Percentiles rank a stretch among this genome's conserved stretches.
Evolutionary conservation across 2,113 vertebrate species (phyloP).

Genomic region (Hymenochirus boettgeri): DNA sequence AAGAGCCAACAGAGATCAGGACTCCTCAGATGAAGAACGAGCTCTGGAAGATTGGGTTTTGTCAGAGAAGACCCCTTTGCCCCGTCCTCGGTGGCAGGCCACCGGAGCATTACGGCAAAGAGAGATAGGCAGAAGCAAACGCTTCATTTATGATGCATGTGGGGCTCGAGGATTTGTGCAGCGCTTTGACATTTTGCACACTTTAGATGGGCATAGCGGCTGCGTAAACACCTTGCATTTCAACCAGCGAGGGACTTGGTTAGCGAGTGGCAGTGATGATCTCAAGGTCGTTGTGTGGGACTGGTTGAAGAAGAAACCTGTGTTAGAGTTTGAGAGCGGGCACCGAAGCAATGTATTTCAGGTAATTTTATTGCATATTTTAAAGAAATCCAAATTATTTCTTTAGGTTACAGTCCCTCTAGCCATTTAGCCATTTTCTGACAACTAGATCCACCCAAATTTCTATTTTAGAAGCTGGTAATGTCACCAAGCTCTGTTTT

Average conservation of each 20-base stretch:
- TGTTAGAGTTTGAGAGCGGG: conserved; percentile 90
- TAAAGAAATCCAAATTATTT: not conserved
- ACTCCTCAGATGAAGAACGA: conserved; percentile 72
- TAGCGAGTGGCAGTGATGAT: conserved; percentile 93
- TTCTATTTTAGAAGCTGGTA: too few species aligned
- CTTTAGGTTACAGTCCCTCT: not conserved
- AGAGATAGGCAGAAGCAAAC: conserved; percentile 73
- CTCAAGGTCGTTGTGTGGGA: conserved; percentile 92
- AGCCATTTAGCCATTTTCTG: too few species aligned
- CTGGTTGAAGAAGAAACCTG: conserved; percentile 78
- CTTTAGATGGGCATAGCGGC: conserved; percentile 83
- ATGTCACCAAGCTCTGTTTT: too few species aligned
- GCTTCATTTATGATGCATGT: conserved; percentile 81
- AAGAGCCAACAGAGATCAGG: conserved; percentile 59
- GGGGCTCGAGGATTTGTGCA: conserved; percentile 86
- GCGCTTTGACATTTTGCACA: conserved; percentile 83
- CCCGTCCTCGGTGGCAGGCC: conserved; percentile 72
- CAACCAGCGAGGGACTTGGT: conserved; percentile 86
- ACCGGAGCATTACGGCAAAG: conserved; percentile 75
- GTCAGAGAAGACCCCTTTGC: conserved; percentile 75
- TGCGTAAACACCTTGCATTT: conserved; percentile 98
- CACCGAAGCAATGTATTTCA: conserved; percentile 98
- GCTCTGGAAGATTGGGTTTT: conserved; percentile 87
- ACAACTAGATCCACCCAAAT: too few species aligned
- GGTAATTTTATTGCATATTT: conserved; percentile 55